Conservation (phyloP, 2,888 invertebrate genomes). For the Scelioninae gen. 1 region DNA sequence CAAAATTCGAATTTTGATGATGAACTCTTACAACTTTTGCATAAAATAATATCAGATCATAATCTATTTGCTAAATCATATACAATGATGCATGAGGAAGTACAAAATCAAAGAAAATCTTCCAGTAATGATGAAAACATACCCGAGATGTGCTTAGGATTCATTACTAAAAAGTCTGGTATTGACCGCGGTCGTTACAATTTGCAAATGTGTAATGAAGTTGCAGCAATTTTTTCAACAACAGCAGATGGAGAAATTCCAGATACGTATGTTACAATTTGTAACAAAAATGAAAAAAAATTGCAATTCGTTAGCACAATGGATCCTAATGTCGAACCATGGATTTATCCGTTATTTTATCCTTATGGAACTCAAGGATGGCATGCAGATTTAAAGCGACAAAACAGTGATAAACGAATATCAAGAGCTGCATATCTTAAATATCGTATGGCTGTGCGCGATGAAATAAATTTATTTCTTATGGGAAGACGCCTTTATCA, state of each 20-base stretch:
- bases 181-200: slow-evolving; percentile 16
- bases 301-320: neutral
- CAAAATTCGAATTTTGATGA: slow-evolving; percentile 4
- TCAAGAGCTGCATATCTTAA: neutral
- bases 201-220: slow-evolving; percentile 13
- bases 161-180: slow-evolving; percentile 12
- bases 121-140: neutral
- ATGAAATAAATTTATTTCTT: neutral
- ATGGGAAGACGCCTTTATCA: neutral
- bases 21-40: slow-evolving; percentile 1
- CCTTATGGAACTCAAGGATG: slow-evolving; percentile 1
- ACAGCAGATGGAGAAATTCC: slow-evolving; percentile 12
- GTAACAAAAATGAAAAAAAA: slow-evolving; percentile 4
- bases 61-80: slow-evolving; percentile 4
- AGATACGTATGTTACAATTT: slow-evolving; percentile 14
- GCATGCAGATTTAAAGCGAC: slow-evolving; percentile 7
- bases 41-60: neutral
- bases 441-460: neutral
- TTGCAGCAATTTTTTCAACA: slow-evolving; percentile 17
- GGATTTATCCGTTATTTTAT: no score
- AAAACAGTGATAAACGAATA: neutral
- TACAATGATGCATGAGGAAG: slow-evolving; percentile 6
- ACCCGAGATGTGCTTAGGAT: slow-evolving; percentile 1
- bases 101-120: slow-evolving; percentile 4
- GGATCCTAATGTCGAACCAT: no score